phyloP scores from a whole-genome alignment of 2,113 vertebrate genomes.

The Morone chrysops region DNA sequence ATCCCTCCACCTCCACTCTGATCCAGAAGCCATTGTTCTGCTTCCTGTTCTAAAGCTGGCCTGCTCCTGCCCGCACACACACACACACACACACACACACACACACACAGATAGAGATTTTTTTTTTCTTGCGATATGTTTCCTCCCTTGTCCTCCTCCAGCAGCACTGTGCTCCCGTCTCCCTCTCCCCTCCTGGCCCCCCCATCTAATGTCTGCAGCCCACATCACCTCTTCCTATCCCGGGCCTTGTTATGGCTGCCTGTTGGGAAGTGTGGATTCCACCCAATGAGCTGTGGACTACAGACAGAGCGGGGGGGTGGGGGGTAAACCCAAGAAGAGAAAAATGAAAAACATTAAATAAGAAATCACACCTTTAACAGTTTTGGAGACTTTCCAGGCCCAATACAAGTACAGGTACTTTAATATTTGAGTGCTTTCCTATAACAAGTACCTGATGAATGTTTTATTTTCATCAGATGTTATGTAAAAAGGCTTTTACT shows the following conservation, averaged over 20 bases:
- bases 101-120: conserved; percentile 46
- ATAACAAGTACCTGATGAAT: no score
- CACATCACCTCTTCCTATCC: conserved; percentile 75
- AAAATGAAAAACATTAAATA: background rate
- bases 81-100: conserved; percentile 35
- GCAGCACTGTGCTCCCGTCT: conserved; percentile 46
- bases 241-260: conserved; percentile 67
- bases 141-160: conserved; percentile 55
- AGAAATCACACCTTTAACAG: background rate
- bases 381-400: no score
- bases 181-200: background rate
- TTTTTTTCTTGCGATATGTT: conserved; percentile 68
- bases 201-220: conserved; percentile 71
- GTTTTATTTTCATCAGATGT: no score
- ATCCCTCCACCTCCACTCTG: conserved; percentile 48
- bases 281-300: background rate
- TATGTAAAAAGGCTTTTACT: no score
- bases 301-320: background rate
- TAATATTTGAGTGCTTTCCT: no score
- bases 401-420: no score
- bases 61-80: conserved; percentile 29
- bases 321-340: background rate
- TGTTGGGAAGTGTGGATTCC: conserved; percentile 23
- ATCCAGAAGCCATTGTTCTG: conserved; percentile 73
- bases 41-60: conserved; percentile 81